A percentile compares a stretch with the other conserved stretches of the same genome.
Evolutionary conservation across 2,888 invertebrate species (phyloP).

Genomic region (Troides oblongomaculatus): DNA sequence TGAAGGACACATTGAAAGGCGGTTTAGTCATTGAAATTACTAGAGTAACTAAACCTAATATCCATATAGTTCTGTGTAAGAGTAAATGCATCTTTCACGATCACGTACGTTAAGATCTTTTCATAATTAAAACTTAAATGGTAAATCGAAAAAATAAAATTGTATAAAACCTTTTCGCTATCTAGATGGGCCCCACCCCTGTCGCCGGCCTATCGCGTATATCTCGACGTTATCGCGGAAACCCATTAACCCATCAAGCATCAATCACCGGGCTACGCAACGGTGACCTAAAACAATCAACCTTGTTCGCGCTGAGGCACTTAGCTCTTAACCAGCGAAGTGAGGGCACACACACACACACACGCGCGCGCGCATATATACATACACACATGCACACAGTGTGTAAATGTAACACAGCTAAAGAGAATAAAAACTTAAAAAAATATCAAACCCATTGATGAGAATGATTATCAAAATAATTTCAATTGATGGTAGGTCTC

Average conservation of each 20-base stretch:
- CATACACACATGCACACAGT: not conserved
- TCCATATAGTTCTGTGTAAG: too few relatives aligned
- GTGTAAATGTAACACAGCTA: not conserved
- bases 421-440: not conserved
- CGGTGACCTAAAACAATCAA: conserved; percentile 22
- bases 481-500: too few relatives aligned
- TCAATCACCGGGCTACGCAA: conserved; percentile 13
- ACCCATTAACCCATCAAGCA: conserved; percentile 18
- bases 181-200: not conserved
- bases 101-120: too few relatives aligned
- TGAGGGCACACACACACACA: conserved; percentile 1
- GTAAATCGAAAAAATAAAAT: too few relatives aligned
- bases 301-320: conserved; percentile 4
- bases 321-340: conserved; percentile 5
- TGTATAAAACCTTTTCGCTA: too few relatives aligned
- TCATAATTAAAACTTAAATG: too few relatives aligned
- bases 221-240: not conserved
- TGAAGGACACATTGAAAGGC: too few relatives aligned
- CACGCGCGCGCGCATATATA: not conserved
- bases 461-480: too few relatives aligned
- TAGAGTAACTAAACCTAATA: too few relatives aligned
- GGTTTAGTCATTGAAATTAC: too few relatives aligned
- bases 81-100: too few relatives aligned
- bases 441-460: too few relatives aligned
- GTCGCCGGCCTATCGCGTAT: not conserved